A percentile compares a stretch with the other conserved stretches of the same genome.
Conservation (phyloP, 2,797 vertebrate genomes). For the Poecilia wingei region DNA sequence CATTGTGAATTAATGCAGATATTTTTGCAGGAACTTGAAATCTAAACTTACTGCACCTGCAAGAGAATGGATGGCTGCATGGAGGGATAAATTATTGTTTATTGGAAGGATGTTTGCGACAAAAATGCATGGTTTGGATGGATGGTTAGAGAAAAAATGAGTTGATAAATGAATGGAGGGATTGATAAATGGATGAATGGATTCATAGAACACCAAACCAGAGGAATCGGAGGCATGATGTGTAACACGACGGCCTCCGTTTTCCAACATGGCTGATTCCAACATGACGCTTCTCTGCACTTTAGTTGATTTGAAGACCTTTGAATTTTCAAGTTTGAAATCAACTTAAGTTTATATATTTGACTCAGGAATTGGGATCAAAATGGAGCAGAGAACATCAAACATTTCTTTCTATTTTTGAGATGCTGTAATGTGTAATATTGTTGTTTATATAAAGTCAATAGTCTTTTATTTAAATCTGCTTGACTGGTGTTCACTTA, state of each 20-base stretch:
- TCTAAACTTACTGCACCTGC: background rate
- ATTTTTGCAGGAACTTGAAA: background rate
- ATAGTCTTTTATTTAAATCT: background rate
- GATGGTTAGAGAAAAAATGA: background rate
- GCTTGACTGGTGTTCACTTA: background rate
- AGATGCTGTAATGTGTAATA: background rate
- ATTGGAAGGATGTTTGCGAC: background rate
- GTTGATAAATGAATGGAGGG: background rate
- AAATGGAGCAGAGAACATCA: background rate
- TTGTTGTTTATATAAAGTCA: background rate
- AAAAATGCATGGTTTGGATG: background rate
- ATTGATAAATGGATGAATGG: background rate
- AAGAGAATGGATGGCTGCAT: background rate
- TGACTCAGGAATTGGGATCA: background rate
- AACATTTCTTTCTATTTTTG: background rate
- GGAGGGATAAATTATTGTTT: background rate
- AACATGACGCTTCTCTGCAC: background rate
- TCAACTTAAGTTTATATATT: background rate
- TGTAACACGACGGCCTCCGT: conserved; percentile 12
- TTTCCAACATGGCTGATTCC: conserved; percentile 9
- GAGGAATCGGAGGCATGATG: conserved; percentile 12
- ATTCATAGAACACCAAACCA: background rate
- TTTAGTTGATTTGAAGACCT: conserved; percentile 10
- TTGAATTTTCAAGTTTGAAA: background rate
- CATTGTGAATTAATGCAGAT: background rate